phyloP scores from a whole-genome alignment of 2,797 vertebrate genomes.

The Intellagama lesueurii region DNA sequence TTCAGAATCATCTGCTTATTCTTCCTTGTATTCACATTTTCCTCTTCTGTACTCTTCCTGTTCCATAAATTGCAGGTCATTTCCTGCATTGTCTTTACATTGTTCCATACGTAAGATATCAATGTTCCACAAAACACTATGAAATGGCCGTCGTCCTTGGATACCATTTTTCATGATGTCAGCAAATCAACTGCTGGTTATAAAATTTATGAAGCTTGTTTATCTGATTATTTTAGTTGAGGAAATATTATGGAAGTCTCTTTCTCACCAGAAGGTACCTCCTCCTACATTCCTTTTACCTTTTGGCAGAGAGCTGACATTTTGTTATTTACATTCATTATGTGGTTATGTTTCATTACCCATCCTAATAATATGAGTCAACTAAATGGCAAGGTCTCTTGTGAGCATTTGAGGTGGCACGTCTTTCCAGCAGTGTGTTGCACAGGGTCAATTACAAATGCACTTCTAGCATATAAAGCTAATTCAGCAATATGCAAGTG shows the following conservation, averaged over 20 bases:
- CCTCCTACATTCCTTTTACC: constrained; percentile 43
- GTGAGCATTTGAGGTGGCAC: constrained; percentile 49
- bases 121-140: background rate
- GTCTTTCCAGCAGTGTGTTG: constrained; percentile 45
- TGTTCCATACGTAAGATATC: background rate
- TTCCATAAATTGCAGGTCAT: background rate
- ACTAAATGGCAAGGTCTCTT: constrained; percentile 63
- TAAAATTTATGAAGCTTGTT: constrained; percentile 30
- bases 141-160: background rate
- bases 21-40: background rate
- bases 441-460: constrained; percentile 54
- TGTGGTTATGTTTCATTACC: constrained; percentile 68
- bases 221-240: constrained; percentile 53
- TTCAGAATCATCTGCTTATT: background rate
- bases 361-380: constrained; percentile 59
- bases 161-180: constrained; percentile 8
- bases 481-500: constrained; percentile 39
- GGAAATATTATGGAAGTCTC: constrained; percentile 29
- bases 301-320: constrained; percentile 59
- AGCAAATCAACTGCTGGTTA: background rate
- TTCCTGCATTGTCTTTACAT: background rate
- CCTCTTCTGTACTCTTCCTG: background rate
- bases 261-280: constrained; percentile 35
- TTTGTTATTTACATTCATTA: constrained; percentile 67
- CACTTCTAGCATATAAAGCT: constrained; percentile 41